Base-by-base conservation (phyloP, 1,140 invertebrate species). In the Drosophila kohkoa region DNA sequence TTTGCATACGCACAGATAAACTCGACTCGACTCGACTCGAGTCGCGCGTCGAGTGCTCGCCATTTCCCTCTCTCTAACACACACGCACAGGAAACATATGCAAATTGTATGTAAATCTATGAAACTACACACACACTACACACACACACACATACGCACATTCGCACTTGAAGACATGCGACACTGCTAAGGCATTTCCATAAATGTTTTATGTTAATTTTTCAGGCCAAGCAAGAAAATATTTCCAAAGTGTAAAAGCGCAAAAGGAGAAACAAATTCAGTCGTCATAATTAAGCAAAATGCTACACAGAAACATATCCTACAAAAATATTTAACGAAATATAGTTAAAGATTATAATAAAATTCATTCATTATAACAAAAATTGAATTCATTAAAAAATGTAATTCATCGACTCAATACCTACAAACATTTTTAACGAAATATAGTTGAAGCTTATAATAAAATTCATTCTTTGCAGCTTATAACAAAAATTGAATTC, bases 1-100 rank as follows among this genome's bases (percentile, higher is more conserved):
- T 87, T 78, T 82, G 83, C 82, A 87, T 88, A 87, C 83, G 82
- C 83, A 87, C 69, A 79, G 83, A 87, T 87, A 87, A 79, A 87
- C 79, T 75, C 82, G 35, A 38, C 35, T 38, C 32, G 32, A 35
- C 32, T 35, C 6, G 35, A 38, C 35, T 38, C 55, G 49, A 55
- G 13, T 55, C 20, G 20, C 20, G 32, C 28, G 49, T 8, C 54
- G 38, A 48, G 62, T 58, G 81, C 79, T 81, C 11, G 35, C 1
- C 35, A 38, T 38, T 10, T 41, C 41, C 7, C 15, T 28, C 30
- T 8, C 62, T 13, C 13, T 15, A 43, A 35, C 51, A 46, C 30
- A 57, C 30, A 46, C 32, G 35, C 5, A 30, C 20, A 63, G 52
- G 30, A 59, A 60, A 46, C 65, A 68, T 60, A 74, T 60, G 65